Conservation (phyloP, 2,888 invertebrate species). For the Malachius bipustulatus region DNA sequence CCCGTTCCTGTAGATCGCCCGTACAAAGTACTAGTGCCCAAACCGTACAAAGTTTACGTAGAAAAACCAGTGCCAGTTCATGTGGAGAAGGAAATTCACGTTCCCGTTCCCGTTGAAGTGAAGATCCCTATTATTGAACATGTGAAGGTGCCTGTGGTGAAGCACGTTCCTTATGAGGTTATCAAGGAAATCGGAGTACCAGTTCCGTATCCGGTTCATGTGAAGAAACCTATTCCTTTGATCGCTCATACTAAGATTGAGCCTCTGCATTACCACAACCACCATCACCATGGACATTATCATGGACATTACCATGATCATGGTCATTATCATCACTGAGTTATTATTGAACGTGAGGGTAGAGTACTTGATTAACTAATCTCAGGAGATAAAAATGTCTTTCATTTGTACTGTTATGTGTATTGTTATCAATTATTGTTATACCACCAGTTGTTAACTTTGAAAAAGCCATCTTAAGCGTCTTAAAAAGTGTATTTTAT, state of each 20-base stretch:
- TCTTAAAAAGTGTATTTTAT: no score
- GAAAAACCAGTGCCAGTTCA: constrained; percentile 43
- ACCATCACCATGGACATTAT: no score
- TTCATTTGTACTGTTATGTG: no score
- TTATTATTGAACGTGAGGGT: no score
- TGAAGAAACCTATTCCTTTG: constrained; percentile 40
- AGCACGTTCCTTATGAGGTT: constrained; percentile 36
- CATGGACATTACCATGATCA: no score
- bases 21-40: constrained; percentile 37
- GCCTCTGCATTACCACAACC: constrained; percentile 10
- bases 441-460: no score
- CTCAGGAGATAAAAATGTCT: no score
- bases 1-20: constrained; percentile 41
- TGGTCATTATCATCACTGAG: no score
- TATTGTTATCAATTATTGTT: no score
- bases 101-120: constrained; percentile 36
- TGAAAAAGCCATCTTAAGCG: no score
- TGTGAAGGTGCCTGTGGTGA: constrained; percentile 30
- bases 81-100: constrained; percentile 43
- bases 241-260: constrained; percentile 23
- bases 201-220: constrained; percentile 38
- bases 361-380: no score
- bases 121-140: constrained; percentile 32
- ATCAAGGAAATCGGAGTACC: constrained; percentile 40
- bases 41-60: constrained; percentile 40